These are phyloP conservation scores for Proterorhinus semilunaris DNA, from an alignment of 2,113 vertebrate genomes.

Conservation along the genomic window DNA sequence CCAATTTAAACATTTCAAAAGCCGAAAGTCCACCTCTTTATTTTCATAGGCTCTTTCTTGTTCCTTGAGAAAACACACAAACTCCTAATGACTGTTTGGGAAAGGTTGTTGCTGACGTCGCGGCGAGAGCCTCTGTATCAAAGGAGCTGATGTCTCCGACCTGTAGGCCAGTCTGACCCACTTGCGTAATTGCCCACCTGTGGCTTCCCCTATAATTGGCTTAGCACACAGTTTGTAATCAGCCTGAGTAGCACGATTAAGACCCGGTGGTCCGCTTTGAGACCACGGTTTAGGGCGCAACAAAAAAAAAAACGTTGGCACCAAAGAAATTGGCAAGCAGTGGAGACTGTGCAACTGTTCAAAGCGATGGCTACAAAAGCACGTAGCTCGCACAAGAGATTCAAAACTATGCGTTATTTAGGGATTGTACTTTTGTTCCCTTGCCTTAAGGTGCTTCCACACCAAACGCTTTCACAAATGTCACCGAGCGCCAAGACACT, in stretches of 20 bases:
- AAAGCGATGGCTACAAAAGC: too few relatives aligned
- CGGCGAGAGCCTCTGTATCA: constrained; percentile 33
- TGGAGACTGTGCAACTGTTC: background rate
- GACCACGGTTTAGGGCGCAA: constrained; percentile 12
- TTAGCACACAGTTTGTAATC: constrained; percentile 56
- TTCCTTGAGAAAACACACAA: constrained; percentile 18
- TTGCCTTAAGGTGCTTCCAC: too few relatives aligned
- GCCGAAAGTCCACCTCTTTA: background rate
- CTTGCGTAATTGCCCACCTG: constrained; percentile 65
- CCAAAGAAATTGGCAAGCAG: background rate
- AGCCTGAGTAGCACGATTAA: constrained; percentile 35
- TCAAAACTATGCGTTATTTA: too few relatives aligned
- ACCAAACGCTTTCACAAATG: too few relatives aligned
- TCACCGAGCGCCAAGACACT: too few relatives aligned
- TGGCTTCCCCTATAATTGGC: constrained; percentile 55
- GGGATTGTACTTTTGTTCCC: too few relatives aligned
- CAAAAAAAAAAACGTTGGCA: background rate
- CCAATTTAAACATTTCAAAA: constrained; percentile 2
- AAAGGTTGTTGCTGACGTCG: constrained; percentile 27
- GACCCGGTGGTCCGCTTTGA: constrained; percentile 17
- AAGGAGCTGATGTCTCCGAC: constrained; percentile 38
- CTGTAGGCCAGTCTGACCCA: constrained; percentile 46
- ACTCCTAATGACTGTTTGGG: constrained; percentile 33
- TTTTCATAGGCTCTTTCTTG: constrained; percentile 2
- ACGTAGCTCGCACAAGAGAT: too few relatives aligned